Base-by-base conservation (phyloP, 2,797 vertebrate genomes). In the Acropternis orthonyx region DNA sequence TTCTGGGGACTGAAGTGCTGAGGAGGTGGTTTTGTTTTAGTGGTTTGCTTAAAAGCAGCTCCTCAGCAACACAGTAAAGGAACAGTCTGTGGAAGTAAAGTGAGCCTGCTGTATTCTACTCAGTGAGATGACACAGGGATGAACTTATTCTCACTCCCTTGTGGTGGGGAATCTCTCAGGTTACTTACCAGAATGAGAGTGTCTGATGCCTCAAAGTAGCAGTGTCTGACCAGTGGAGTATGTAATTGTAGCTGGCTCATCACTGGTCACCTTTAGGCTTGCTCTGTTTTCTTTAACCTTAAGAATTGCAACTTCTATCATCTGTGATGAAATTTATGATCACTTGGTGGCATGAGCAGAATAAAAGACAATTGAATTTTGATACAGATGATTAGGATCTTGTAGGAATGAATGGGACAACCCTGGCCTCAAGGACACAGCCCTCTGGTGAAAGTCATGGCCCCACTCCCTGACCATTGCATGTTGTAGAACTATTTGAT, bases 101-200 rank as follows among this genome's bases (percentile, higher is more conserved):
- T 41, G 26, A 87, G 66, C 95, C 44, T 96, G 55, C 89, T 96
- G 84, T 73, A 66, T 77, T 77, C 61, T 83, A 49, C 63, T 83
- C 26, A 39, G 16, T 1, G 9, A 48, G 39, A 5, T 90, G 89
- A 37, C 46, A 15, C 2, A 1, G 62, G 81, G 26, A 34, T 80
- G 63, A 82, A 41, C 61, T 85, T 65, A 30, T 46, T 86, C 63
- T 84, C 41, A 10, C 37, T 63, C 36, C 52, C 17, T 52, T 49
- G 2, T 0, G 3, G 36, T 54, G 36, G 44, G 67, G 76, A 72
- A 76, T 84, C 27, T 82, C 52, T 78, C 14, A 2, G 52, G 48
- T 65, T 62, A 14, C 58, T 43, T 27, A 41, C 26, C 32, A 68
- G 20, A 28, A 3, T 18, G 62, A 66, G 34, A 4, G 21, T 55